Evolutionary conservation across 1,140 invertebrate species (phyloP), one percentile per base, ranked within the genome.

Genomic region (Melipona quadrifasciata): DNA sequence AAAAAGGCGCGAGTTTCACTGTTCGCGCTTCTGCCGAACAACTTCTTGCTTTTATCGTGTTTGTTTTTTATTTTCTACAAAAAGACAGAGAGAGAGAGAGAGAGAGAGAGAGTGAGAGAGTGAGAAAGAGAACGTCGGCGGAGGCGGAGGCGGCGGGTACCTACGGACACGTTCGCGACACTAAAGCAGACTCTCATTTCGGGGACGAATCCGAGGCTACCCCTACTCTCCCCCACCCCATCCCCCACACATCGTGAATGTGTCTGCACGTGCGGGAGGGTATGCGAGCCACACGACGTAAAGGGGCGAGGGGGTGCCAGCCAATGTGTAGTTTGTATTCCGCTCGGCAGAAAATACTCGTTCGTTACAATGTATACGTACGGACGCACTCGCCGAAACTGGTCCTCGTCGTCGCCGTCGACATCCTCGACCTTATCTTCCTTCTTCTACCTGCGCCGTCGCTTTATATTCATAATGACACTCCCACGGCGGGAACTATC

Each of bases 301-400:
- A 58, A 78, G 57, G 58, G 65, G n/a, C 16, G 39, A 53, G 68
- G 73, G 51, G 65, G 71, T 47, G 67, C 0, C 76, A 90, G 83
- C 79, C 88, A 91, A 92, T 90, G 89, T 88, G 89, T 91, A 90
- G 92, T 92, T 92, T 92, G 91, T 92, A 92, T 91, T 91, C 91
- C 83, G 84, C 87, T 84, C 85, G 79, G 79, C 80, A 81, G 87
- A 89, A 92, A 91, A 91, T 88, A 92, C 86, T 88, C 90, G 87
- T 91, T 89, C 91, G 87, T 92, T 91, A 92, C 87, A 88, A 70
- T 75, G 79, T 84, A 68, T 57, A 86, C 65, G 64, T 27, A 76
- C 80, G 77, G 58, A 86, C 88, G 87, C 85, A 88, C 85, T 89
- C 68, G 80, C 73, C 86, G 76, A 85, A 83, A 89, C 76, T 85